Conservation (phyloP, 1,140 invertebrate genomes). For the Rhagoletis pomonella region DNA sequence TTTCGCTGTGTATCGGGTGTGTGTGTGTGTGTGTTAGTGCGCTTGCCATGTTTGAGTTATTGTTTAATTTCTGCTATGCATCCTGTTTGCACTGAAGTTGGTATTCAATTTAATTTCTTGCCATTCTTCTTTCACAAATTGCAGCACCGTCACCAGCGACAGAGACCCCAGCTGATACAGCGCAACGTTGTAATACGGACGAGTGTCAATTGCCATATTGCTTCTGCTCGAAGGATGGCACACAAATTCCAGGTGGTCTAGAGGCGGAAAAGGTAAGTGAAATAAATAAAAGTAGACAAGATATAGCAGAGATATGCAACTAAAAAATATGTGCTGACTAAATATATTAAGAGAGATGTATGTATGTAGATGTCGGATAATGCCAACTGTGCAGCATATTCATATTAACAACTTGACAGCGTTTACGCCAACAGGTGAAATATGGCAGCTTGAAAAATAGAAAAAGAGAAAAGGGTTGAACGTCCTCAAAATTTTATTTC, state of each 20-base stretch:
- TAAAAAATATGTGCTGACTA: no score
- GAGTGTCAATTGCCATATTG: constrained; percentile 92
- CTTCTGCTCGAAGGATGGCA: constrained; percentile 94
- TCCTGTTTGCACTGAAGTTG: not conserved
- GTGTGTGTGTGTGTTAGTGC: not conserved
- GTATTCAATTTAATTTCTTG: constrained; percentile 18
- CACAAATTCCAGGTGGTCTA: constrained; percentile 87
- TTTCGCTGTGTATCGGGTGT: no score
- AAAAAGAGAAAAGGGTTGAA: not conserved
- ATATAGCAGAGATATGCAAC: not conserved
- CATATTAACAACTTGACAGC: not conserved
- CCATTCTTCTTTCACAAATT: constrained; percentile 57
- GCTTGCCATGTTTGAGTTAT: not conserved
- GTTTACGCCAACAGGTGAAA: not conserved
- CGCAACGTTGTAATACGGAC: constrained; percentile 84
- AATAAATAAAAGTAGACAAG: not conserved
- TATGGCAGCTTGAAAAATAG: not conserved
- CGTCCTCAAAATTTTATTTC: not conserved
- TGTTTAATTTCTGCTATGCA: constrained; percentile 18
- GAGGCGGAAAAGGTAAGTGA: constrained; percentile 84
- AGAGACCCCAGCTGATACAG: constrained; percentile 85
- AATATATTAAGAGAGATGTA: no score
- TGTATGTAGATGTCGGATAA: no score
- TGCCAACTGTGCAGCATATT: not conserved
- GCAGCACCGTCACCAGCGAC: constrained; percentile 86